Percentiles rank a stretch among this genome's conserved stretches.
Conservation (phyloP, 64 coral and sea anemone genomes). For the Actinia equina region DNA sequence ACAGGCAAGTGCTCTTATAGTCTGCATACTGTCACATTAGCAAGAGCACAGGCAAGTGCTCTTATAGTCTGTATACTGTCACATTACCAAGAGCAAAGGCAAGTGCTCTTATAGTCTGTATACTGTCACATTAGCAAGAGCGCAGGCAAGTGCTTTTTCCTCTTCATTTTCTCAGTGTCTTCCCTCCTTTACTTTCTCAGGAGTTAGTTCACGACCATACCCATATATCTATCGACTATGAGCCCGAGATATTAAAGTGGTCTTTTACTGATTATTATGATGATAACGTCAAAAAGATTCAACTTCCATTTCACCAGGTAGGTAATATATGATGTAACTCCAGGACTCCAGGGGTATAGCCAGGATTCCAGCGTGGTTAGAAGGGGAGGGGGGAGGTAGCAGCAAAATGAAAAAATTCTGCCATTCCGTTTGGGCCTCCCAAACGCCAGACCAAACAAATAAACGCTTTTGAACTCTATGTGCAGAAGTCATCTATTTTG, state of each 20-base stretch:
- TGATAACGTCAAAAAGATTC: slow-evolving; percentile 72
- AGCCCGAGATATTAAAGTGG: slow-evolving; percentile 73
- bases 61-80: neutral
- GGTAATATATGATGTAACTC: too few species aligned
- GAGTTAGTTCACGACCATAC: slow-evolving; percentile 83
- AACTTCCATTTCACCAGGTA: slow-evolving; percentile 91
- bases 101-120: neutral
- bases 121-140: too few species aligned
- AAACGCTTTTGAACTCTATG: too few species aligned
- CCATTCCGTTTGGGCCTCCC: too few species aligned
- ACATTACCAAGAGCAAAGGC: slow-evolving; percentile 95
- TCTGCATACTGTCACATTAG: slow-evolving; percentile 48
- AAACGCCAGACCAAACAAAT: too few species aligned
- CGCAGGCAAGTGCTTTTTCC: too few species aligned
- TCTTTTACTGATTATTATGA: slow-evolving; percentile 74
- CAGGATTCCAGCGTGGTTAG: too few species aligned
- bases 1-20: slow-evolving; percentile 45
- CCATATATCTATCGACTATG: slow-evolving; percentile 69
- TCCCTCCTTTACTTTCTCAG: neutral
- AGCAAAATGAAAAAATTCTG: too few species aligned
- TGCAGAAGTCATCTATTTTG: too few species aligned
- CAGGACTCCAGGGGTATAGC: too few species aligned
- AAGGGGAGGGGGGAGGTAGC: too few species aligned
- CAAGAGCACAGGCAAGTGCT: slow-evolving; percentile 84
- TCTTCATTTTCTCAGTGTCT: neutral